phyloP scores from a whole-genome alignment of 2,888 invertebrate species.

The Pseudoips prasinana region DNA sequence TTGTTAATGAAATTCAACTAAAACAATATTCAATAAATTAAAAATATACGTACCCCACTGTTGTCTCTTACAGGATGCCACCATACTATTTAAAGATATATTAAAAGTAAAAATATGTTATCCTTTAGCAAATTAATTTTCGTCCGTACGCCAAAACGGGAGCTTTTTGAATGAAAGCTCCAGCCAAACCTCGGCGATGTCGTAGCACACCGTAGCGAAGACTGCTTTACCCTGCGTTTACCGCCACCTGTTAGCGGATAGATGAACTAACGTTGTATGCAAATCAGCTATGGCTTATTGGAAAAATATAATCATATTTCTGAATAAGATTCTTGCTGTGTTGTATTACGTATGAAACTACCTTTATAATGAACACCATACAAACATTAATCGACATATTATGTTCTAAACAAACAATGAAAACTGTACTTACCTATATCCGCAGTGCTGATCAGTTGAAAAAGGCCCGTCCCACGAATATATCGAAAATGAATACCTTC shows the following conservation, averaged over 20 bases:
- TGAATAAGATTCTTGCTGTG: too few species aligned
- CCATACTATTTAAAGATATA: neutral
- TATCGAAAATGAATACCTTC: constrained; percentile 5
- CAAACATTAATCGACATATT: too few species aligned
- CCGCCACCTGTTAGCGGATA: constrained; percentile 57
- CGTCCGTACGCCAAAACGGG: constrained; percentile 20
- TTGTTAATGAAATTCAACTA: too few species aligned
- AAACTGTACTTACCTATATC: constrained; percentile 23
- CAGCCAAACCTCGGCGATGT: neutral
- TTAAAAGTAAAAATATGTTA: neutral
- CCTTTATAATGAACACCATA: too few species aligned
- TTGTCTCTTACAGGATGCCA: neutral
- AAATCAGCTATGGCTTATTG: constrained; percentile 9
- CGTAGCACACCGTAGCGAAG: too few species aligned
- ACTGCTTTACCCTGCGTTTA: constrained; percentile 31
- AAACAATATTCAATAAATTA: neutral
- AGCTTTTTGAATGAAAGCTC: constrained; percentile 41
- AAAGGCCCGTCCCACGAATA: constrained; percentile 11
- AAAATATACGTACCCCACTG: constrained; percentile 3
- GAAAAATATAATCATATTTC: constrained; percentile 9
- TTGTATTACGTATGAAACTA: too few species aligned
- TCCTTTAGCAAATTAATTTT: constrained; percentile 6
- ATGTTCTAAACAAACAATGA: constrained; percentile 2
- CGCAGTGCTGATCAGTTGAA: constrained; percentile 18
- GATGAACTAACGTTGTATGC: constrained; percentile 23